Conservation (phyloP, 2,888 invertebrate genomes). For the Busseola fusca region DNA sequence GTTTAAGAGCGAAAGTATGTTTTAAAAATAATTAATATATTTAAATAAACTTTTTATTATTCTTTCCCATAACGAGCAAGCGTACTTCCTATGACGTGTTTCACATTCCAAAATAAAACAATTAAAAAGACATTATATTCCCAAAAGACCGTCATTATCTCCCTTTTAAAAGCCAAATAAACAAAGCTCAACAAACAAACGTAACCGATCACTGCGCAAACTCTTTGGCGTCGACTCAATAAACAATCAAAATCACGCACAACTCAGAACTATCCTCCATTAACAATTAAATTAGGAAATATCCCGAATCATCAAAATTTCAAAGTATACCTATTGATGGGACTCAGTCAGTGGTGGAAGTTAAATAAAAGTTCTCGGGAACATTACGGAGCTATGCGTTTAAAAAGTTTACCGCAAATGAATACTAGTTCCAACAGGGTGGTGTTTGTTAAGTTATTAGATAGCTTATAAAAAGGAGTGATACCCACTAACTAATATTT, state of each 20-base stretch:
- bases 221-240: constrained; percentile 44
- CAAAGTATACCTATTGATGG: constrained; percentile 21
- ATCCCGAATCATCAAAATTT: constrained; percentile 11
- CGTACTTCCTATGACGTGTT: background rate
- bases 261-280: constrained; percentile 40
- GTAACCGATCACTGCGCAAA: constrained; percentile 36
- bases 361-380: constrained; percentile 43
- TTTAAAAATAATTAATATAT: background rate
- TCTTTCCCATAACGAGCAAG: background rate
- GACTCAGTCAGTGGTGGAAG: constrained; percentile 27
- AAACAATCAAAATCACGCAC: constrained; percentile 51
- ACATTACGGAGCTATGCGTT: constrained; percentile 33
- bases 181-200: constrained; percentile 36
- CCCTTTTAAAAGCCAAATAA: constrained; percentile 46
- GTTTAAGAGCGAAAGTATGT: background rate
- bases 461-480: background rate
- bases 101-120: constrained; percentile 6
- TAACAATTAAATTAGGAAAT: constrained; percentile 48
- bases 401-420: constrained; percentile 36
- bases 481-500: constrained; percentile 1
- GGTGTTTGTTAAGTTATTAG: constrained; percentile 14
- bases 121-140: constrained; percentile 38
- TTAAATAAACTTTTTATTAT: background rate
- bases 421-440: constrained; percentile 41
- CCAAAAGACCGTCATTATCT: constrained; percentile 35